Conservation (phyloP, 2,888 invertebrate genomes). For the Rhopalosiphum nymphaeae region DNA sequence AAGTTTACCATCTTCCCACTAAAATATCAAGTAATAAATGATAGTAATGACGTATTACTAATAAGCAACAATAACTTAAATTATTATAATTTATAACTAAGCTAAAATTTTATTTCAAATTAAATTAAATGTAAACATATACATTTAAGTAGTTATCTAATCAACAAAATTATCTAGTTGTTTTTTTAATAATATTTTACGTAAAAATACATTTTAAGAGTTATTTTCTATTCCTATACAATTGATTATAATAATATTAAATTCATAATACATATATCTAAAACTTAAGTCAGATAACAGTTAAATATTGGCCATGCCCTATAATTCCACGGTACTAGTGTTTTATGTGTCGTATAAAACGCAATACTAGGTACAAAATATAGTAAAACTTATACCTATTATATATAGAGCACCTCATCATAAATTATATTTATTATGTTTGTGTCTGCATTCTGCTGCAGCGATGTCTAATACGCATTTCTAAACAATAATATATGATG, state of each 20-base stretch:
- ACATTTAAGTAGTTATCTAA: not conserved
- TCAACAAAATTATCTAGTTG: not conserved
- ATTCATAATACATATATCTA: not conserved
- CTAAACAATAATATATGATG: not conserved
- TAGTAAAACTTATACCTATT: conserved; percentile 1
- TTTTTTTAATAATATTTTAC: not conserved
- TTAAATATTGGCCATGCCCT: not conserved
- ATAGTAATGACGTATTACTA: too few relatives aligned
- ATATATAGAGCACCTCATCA: not conserved
- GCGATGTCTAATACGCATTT: not conserved
- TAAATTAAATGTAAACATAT: not conserved
- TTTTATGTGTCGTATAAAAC: not conserved
- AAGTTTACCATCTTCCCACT: too few relatives aligned
- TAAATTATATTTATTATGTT: not conserved
- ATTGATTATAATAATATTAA: not conserved
- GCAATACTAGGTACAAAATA: not conserved
- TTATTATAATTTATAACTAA: not conserved
- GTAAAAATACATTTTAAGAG: not conserved
- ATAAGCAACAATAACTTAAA: not conserved
- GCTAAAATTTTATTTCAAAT: not conserved
- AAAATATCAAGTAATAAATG: too few relatives aligned
- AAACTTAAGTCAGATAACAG: not conserved
- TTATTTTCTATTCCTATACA: not conserved
- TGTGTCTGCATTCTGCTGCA: not conserved
- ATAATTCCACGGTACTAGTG: not conserved